Conservation (phyloP, 2,797 vertebrate genomes). For the Sorex maritimensis region DNA sequence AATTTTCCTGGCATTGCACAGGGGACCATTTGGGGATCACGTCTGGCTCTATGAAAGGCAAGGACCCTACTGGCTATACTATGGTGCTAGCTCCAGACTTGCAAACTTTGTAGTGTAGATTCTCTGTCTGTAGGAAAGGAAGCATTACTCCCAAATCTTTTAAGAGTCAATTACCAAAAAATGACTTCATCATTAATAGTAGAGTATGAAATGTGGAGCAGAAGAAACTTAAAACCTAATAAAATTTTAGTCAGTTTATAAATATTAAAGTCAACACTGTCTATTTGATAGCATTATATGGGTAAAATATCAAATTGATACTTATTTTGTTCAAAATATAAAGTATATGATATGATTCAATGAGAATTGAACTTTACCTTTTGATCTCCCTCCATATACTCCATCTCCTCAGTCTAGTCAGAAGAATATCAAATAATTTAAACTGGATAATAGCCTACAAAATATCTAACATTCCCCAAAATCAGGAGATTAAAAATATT, state of each 20-base stretch:
- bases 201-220: not conserved
- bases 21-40: too few relatives aligned
- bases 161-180: not conserved
- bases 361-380: not conserved
- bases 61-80: too few relatives aligned
- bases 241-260: not conserved
- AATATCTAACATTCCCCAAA: conserved; percentile 12
- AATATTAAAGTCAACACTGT: not conserved
- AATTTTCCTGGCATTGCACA: too few relatives aligned
- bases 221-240: not conserved
- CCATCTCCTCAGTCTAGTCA: not conserved
- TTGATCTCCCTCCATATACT: not conserved
- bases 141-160: not conserved
- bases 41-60: too few relatives aligned
- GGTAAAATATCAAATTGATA: too few relatives aligned
- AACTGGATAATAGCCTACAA: not conserved
- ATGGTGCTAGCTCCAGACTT: too few relatives aligned
- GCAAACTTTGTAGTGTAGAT: too few relatives aligned
- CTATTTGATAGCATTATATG: not conserved
- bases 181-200: not conserved
- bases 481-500: not conserved
- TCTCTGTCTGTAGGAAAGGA: not conserved
- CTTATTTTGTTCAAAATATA: too few relatives aligned
- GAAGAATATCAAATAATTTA: not conserved
- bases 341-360: not conserved